phyloP scores from a whole-genome alignment of 2,113 vertebrate genomes.

The Lethenteron reissneri region DNA sequence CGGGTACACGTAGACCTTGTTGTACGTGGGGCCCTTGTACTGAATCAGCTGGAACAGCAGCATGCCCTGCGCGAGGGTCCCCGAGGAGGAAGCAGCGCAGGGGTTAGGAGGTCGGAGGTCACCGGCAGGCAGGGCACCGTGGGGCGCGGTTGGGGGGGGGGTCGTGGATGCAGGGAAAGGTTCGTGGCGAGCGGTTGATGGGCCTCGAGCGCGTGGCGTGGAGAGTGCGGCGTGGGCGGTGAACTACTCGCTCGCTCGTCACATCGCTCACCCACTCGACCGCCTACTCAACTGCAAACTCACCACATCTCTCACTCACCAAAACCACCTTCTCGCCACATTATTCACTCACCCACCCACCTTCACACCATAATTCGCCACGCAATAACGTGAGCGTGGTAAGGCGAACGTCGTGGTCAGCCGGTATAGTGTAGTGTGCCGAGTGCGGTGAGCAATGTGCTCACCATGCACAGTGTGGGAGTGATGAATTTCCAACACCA shows the following conservation, averaged over 20 bases:
- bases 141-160: not conserved
- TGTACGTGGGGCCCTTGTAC: not conserved
- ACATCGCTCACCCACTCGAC: not conserved
- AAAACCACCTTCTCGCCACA: too few relatives aligned
- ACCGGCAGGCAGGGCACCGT: not conserved
- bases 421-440: not conserved
- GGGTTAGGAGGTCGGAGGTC: not conserved
- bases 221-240: not conserved
- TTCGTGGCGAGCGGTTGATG: not conserved
- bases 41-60: not conserved
- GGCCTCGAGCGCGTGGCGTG: not conserved
- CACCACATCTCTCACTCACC: too few relatives aligned
- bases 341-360: too few relatives aligned
- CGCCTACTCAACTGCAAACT: not conserved
- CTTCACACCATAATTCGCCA: too few relatives aligned
- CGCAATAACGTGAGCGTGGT: not conserved
- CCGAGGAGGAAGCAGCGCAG: not conserved
- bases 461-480: conserved; percentile 66
- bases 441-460: conserved; percentile 10
- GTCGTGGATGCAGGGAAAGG: not conserved
- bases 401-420: not conserved
- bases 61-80: not conserved
- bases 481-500: conserved; percentile 89
- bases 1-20: not conserved
- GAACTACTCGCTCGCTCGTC: not conserved